Base-by-base conservation (phyloP, 2,113 vertebrate species). In the Fulmarus glacialis region DNA sequence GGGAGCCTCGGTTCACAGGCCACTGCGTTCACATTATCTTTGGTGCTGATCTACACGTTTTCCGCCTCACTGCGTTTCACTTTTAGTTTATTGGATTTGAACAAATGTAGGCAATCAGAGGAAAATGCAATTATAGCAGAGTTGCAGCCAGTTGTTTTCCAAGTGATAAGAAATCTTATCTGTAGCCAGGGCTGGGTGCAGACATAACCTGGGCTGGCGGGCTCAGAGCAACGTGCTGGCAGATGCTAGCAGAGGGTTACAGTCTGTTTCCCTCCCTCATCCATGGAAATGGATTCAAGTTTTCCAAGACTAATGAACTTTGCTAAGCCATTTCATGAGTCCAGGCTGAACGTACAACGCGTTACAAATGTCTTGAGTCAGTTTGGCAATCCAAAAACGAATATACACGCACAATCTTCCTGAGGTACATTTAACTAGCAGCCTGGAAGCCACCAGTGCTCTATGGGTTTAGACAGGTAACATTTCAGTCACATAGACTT, bases 21-120 rank as follows among this genome's bases (percentile, higher is more conserved):
- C 72, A 72, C 52, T 89, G 91, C 60, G 6, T 56, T 84, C 81
- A 14, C 27, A 63, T 93, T 92, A 59, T 79, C 89, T 95, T 92
- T 82, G 94, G 77, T 91, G 85, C 66, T 88, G 80, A 97, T 93
- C 89, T 81, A 70, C 64, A 43, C 2, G 18, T 79, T 94, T 96
- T 95, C 84, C 84, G 66, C 84, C 70, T 96, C 62, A 2, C 62
- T 93, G 84, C 52, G 30, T 85, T 94, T 91, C 81, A 82, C 58
- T 96, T 93, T 64, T 84, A 89, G 83, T 82, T 94, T 94, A 93
- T 87, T 15, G 58, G 66, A 71, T 97, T 97, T 91, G 89, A 97
- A 95, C 87, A 95, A 96, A 94, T 82, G 63, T 40, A 85, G 64
- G 82, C 94, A 96, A 95, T 96, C 92, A 90, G 70, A 93, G n/a